Conservation (phyloP, 2,888 invertebrate genomes). For the Listrodromus nycthemerus region DNA sequence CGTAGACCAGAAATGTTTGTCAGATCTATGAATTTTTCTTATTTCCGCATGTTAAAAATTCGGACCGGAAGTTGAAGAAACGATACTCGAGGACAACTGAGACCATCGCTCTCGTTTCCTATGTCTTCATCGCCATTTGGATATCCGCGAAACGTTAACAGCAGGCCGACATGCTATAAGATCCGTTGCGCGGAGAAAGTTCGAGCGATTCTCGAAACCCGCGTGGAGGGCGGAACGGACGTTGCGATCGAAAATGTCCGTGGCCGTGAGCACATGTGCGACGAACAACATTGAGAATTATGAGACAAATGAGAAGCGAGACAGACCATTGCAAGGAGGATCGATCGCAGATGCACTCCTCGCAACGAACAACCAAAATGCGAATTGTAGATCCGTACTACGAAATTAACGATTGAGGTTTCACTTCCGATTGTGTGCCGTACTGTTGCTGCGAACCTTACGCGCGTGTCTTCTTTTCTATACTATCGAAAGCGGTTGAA, state of each 20-base stretch:
- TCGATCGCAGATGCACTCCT: conserved; percentile 77
- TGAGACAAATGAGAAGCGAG: conserved; percentile 40
- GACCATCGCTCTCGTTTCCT: conserved; percentile 26
- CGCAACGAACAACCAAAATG: conserved; percentile 77
- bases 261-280: neutral
- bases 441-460: neutral
- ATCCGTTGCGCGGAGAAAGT: conserved; percentile 42
- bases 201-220: conserved; percentile 37
- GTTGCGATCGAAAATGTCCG: conserved; percentile 25
- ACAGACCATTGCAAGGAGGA: conserved; percentile 61
- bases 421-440: conserved; percentile 55
- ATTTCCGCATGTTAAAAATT: neutral
- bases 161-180: conserved; percentile 2
- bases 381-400: conserved; percentile 80
- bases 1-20: neutral
- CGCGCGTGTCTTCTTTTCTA: conserved; percentile 20
- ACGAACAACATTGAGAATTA: neutral
- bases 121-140: conserved; percentile 15
- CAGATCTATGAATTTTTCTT: neutral
- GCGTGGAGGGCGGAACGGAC: conserved; percentile 9
- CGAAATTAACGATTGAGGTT: conserved; percentile 77
- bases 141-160: conserved; percentile 26
- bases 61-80: neutral
- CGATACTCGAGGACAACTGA: conserved; percentile 26
- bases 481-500: conserved; percentile 65